Conservation (phyloP, 1,140 invertebrate species). For the Conus betulinus region DNA sequence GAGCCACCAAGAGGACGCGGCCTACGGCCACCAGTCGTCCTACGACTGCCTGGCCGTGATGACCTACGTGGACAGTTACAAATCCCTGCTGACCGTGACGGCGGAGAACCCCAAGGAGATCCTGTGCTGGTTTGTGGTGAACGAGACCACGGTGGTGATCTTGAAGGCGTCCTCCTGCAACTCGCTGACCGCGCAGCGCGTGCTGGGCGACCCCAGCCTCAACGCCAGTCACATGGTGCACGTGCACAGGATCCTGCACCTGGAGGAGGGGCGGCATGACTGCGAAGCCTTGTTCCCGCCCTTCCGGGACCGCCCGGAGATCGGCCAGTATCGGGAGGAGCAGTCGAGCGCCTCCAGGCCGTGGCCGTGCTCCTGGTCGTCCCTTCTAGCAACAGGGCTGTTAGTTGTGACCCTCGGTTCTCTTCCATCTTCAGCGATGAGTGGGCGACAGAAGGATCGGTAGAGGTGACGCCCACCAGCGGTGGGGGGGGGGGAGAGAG, state of each 20-base stretch:
- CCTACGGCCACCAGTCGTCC: neutral
- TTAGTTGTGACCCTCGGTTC: neutral
- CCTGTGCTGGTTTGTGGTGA: conserved; percentile 31
- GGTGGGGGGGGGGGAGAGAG: too few species aligned
- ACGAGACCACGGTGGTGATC: conserved; percentile 27
- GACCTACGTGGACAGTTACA: conserved; percentile 30
- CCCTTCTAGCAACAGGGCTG: neutral
- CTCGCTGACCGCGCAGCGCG: conserved; percentile 22
- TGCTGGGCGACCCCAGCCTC: conserved; percentile 1
- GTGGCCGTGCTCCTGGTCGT: neutral
- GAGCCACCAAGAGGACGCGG: neutral
- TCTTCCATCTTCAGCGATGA: too few species aligned
- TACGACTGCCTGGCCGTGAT: conserved; percentile 29
- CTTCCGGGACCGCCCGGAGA: neutral
- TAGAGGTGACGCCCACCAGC: neutral
- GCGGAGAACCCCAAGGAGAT: conserved; percentile 25
- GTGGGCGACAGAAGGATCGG: neutral
- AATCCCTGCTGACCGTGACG: conserved; percentile 24
- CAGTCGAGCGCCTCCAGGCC: neutral
- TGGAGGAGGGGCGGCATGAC: neutral
- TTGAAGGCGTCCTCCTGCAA: conserved; percentile 25
- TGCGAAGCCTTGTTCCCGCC: conserved; percentile 1
- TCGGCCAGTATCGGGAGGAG: neutral
- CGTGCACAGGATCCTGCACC: conserved; percentile 8
- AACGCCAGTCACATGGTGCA: neutral